These are phyloP conservation scores for Anaspis maculata DNA, from an alignment of 2,888 invertebrate genomes.

Conservation along the genomic window DNA sequence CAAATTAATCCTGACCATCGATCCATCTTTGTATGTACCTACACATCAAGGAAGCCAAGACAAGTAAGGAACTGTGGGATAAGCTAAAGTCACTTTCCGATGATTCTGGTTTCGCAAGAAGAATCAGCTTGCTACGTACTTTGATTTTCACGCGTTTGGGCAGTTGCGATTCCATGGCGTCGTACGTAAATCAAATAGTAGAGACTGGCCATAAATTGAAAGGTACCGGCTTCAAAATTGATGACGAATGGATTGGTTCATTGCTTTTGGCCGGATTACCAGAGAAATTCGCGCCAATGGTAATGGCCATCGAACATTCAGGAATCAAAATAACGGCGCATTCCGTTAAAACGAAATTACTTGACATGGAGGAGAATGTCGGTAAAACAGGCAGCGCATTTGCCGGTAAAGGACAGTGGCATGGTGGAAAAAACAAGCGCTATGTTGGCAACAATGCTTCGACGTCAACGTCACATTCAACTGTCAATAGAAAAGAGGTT, in stretches of 20 bases:
- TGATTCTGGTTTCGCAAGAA: not conserved
- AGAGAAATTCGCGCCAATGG: not conserved
- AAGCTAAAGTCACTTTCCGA: not conserved
- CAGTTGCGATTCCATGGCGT: not conserved
- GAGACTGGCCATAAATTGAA: not conserved
- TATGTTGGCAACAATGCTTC: not conserved
- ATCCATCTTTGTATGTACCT: not conserved
- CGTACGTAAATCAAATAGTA: not conserved
- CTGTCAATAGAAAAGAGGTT: not conserved
- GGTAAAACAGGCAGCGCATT: not conserved
- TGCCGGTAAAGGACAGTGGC: not conserved
- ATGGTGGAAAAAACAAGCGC: not conserved
- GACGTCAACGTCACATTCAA: not conserved
- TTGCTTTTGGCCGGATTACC: constrained; percentile 1
- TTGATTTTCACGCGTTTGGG: not conserved
- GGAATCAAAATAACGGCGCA: not conserved
- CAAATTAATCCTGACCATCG: no score
- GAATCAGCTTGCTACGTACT: not conserved
- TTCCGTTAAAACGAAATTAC: not conserved
- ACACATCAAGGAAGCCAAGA: no score
- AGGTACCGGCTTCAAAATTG: not conserved
- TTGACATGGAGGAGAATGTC: not conserved
- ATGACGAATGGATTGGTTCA: constrained; percentile 1
- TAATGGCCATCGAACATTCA: constrained; percentile 2
- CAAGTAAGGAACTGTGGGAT: not conserved